Base-by-base conservation (phyloP, 2,113 vertebrate species). In the Epinephelus lanceolatus region DNA sequence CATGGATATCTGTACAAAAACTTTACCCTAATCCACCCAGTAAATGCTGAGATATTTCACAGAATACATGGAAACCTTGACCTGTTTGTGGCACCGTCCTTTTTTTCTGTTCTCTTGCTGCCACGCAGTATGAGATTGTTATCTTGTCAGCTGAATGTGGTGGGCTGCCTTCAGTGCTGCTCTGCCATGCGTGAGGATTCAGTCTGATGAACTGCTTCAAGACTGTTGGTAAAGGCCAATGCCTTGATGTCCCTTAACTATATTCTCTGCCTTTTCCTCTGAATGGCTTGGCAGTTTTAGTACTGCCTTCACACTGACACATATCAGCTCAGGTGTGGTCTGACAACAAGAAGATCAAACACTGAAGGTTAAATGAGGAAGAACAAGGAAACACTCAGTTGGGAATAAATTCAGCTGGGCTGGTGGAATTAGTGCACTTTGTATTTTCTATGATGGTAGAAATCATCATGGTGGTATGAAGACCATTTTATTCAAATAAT, bases 71-170 rank as follows among this genome's bases (percentile, higher is more conserved):
- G n/a, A 42, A 40, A 45, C 37, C 5, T 6, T 13, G 37, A 65
- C 1, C 37, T 21, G 59, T 19, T 37, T 37, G 59, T 11, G 17
- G 59, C 2, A 8, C 30, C 19, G 27, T 55, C 19, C 53, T 68
- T 21, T 2, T 49, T 53, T 12, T 57, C 37, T 66, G 60, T 51
- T 30, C 61, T 67, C 42, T 63, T 51, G 40, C 70, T 73, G 70
- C 37, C 23, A 49, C 1, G 0, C 7, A 30, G 33, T 56, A 14
- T 49, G 60, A 66, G 68, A 49, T 51, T 55, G 60, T 65, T 80
- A 60, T 21, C 25, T 15, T 72, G 51, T 57, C 61, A 60, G 53
- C 61, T 66, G 40, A 56, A 67, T 59, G 60, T 53, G n/a, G 61
- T 76, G 6, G 45, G 42, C 42, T 52, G 53, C 55, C 47, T 52